Evolutionary conservation across 2,888 invertebrate genomes (phyloP).

Genomic region (Tetropium fuscum): DNA sequence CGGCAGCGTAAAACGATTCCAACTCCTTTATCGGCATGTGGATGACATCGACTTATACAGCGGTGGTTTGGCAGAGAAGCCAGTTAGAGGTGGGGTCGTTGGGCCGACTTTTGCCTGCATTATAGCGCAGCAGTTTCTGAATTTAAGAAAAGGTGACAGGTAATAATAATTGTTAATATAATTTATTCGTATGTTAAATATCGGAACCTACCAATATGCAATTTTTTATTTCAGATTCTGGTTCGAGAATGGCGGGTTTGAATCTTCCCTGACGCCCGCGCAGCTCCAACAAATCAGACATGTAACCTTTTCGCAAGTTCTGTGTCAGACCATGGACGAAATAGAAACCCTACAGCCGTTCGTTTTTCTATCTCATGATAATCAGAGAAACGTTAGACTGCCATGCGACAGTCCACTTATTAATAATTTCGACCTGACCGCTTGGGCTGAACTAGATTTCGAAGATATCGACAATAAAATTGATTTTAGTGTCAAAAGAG

Average conservation of each 20-base stretch:
- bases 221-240: constrained; percentile 71
- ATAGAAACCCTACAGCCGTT: constrained; percentile 79
- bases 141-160: constrained; percentile 79
- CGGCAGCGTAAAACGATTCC: constrained; percentile 73
- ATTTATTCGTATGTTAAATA: neutral
- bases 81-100: constrained; percentile 82
- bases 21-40: constrained; percentile 71
- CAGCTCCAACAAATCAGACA: constrained; percentile 81
- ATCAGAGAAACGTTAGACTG: constrained; percentile 71
- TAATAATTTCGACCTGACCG: constrained; percentile 71
- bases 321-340: constrained; percentile 76
- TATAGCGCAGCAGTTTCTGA: constrained; percentile 86
- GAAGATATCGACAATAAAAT: constrained; percentile 37
- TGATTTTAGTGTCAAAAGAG: constrained; percentile 8
- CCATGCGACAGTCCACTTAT: constrained; percentile 68
- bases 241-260: constrained; percentile 84
- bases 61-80: constrained; percentile 85
- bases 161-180: neutral
- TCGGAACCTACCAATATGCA: neutral
- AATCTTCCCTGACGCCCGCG: constrained; percentile 80
- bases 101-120: constrained; percentile 92
- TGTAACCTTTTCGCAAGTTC: constrained; percentile 78
- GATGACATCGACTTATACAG: constrained; percentile 89
- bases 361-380: constrained; percentile 74
- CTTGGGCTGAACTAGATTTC: constrained; percentile 70